Base-by-base conservation (phyloP, 2,888 invertebrate genomes). In the Synergus itoensis region DNA sequence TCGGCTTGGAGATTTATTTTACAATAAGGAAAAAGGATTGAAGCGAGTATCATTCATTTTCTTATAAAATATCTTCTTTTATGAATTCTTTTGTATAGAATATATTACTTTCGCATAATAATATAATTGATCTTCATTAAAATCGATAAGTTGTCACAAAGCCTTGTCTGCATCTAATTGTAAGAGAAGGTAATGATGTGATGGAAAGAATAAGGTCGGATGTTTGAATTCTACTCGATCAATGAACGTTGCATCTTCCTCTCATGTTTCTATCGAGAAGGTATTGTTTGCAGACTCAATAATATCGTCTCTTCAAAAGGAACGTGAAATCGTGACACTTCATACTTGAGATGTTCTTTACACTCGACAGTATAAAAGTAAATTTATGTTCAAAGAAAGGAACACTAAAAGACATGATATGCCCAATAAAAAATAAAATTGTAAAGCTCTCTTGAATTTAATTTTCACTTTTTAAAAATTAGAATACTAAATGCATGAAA, bases 111-210 rank as follows among this genome's bases (percentile, higher is more conserved):
- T 16, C 16, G 7, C 7, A 16, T 0, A 14, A 43, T 4, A 16
- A 28, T 69, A 69, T 12, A 48, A 28, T 16, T 45, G 36, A 48
- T 69, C 16, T 69, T 48, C 48, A 28, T 69, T 69, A 16, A 69
- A 48, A 48, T 69, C 28, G 48, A 69, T 69, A 11, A 69, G 69
- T 48, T 43, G 21, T 36, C 36, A 28, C 28, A 16, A 48, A 28
- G 48, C 45, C 28, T 28, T 69, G 48, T 16, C 48, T 69, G 45
- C 28, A 28, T 28, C 28, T 28, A 28, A 28, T 28, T 28, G 28
- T 28, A 48, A 69, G 69, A 69, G 28, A 69, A 45, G 18, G 45
- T 16, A 69, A 69, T 48, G 16, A 69, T 36, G 48, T 69, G 69
- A 28, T 48, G 21, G 16, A 69, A 48, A 48, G 48, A 48, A 28